These are phyloP conservation scores for Lycaena phlaeas DNA, from an alignment of 2,888 invertebrate species.

Conservation along the genomic window DNA sequence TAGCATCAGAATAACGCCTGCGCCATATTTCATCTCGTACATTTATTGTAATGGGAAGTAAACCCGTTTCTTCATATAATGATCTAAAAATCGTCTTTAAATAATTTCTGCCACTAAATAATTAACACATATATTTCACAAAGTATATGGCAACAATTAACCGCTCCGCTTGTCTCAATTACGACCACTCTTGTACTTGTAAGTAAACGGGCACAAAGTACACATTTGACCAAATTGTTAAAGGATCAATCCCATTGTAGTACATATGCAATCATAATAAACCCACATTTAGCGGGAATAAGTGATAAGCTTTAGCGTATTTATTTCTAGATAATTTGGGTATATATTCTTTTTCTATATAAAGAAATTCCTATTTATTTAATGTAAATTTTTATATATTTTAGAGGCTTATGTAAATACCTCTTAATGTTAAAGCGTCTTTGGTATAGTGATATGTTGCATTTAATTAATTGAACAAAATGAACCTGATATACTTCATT, in stretches of 20 bases:
- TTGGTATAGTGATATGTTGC: conserved; percentile 54
- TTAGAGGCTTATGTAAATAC: conserved; percentile 65
- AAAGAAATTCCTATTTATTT: conserved; percentile 49
- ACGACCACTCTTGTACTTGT: background rate
- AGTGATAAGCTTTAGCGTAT: conserved; percentile 57
- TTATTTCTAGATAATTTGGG: conserved; percentile 37
- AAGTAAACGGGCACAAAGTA: conserved; percentile 30
- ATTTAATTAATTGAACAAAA: conserved; percentile 42
- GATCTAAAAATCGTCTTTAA: too few species aligned
- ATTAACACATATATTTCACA: too few species aligned
- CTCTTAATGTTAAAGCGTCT: conserved; percentile 35
- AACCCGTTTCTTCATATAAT: too few species aligned
- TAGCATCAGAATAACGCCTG: too few species aligned
- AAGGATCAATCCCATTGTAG: conserved; percentile 30
- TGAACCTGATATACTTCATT: too few species aligned
- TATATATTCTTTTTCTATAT: conserved; percentile 12
- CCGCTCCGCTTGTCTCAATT: background rate
- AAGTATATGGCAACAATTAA: too few species aligned
- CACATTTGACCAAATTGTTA: background rate
- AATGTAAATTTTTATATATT: conserved; percentile 39
- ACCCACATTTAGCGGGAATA: conserved; percentile 48
- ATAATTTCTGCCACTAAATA: too few species aligned
- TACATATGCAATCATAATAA: conserved; percentile 60
- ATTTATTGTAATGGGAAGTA: too few species aligned
- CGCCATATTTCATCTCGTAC: too few species aligned